Evolutionary conservation across 1,140 invertebrate species (phyloP).

Genomic region (Atopsyche davidsoni): DNA sequence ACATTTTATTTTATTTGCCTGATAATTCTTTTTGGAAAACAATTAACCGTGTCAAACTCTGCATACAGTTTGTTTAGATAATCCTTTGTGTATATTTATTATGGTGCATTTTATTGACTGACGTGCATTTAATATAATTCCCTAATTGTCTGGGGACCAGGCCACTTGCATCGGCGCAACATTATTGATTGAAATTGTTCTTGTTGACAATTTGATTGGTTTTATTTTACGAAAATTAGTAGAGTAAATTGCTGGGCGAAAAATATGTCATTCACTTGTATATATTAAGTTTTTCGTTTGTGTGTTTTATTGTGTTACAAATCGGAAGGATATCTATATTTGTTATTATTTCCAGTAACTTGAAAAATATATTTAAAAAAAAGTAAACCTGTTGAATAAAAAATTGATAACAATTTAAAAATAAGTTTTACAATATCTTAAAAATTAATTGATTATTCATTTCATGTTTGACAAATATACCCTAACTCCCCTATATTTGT

Average conservation of each 20-base stretch:
- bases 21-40: no score
- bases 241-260: neutral
- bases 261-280: neutral
- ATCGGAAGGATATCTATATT: neutral
- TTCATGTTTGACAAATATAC: no score
- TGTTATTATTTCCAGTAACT: neutral
- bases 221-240: neutral
- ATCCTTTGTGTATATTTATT: no score
- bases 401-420: neutral
- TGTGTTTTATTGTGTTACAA: neutral
- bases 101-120: no score
- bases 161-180: slow-evolving; percentile 21
- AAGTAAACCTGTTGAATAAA: neutral
- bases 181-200: slow-evolving; percentile 14
- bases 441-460: no score
- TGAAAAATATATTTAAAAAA: neutral
- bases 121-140: no score
- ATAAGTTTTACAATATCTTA: neutral
- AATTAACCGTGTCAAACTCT: no score
- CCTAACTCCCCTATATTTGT: no score
- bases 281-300: neutral
- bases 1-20: no score
- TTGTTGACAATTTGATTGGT: neutral
- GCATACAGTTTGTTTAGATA: no score
- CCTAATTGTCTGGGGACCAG: no score